Base-by-base conservation (phyloP, 1,140 invertebrate genomes). In the Papilio xuthus region DNA sequence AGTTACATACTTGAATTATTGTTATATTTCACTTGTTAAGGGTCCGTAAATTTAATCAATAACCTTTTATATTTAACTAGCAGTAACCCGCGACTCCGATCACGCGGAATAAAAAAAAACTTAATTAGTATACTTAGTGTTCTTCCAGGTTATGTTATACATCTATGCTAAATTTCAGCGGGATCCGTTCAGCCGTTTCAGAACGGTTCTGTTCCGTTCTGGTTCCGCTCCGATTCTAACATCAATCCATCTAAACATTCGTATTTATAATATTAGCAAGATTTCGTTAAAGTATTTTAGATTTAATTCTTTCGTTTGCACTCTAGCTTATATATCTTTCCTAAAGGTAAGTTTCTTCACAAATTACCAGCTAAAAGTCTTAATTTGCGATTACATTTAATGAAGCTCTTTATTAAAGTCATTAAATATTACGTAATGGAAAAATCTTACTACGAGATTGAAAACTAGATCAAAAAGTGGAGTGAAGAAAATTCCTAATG, bases 331-430 rank as follows among this genome's bases (percentile, higher is more conserved):
- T 53, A 20, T 23, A 56, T 6, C 1, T 15, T 28, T 60, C 10
- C 23, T 20, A 6, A 15, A 32, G 15, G 8, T 0, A 13, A 60
- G 28, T 32, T 67, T 67, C 26, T 26, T 15, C 26, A 15, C 23
- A 28, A 28, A 67, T 67, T 28, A 28, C 28, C 26, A 28, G 60
- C 4, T 28, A 67, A 67, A 23, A 23, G 26, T 67, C 60, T 67
- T 60, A 60, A 60, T 60, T 67, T 32, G 32, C 60, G 23, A 67
- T 67, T 67, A 67, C 26, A 7, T 67, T 67, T 67, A 67, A 67
- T 67, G 60, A 67, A 67, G 60, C 26, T 67, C 60, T 67, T 28
- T 67, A 28, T 67, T 28, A 67, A 67, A 67, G 60, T 2, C 26
- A 32, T 32, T 28, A 32, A 63, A 63, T 60, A 26, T 23, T 60